Evolutionary conservation across 2,113 vertebrate genomes (phyloP).

Genomic region (Amphiprion percula): DNA sequence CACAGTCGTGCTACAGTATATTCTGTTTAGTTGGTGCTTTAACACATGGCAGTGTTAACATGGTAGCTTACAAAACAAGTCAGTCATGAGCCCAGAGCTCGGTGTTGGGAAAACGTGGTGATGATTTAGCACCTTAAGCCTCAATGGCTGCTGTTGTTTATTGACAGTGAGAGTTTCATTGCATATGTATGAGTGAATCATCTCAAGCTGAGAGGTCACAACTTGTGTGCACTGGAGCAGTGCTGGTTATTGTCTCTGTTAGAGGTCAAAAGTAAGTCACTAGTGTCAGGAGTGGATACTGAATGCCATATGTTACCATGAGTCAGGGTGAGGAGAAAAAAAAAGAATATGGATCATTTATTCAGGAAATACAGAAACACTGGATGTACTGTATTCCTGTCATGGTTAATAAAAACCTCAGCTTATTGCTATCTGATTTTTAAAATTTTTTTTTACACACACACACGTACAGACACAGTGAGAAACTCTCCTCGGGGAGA

Average conservation of each 20-base stretch:
- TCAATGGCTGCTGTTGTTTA: constrained; percentile 25
- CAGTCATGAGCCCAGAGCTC: constrained; percentile 10
- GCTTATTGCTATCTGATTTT: constrained; percentile 19
- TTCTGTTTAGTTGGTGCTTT: constrained; percentile 12
- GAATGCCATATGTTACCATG: neutral
- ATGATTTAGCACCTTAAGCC: constrained; percentile 9
- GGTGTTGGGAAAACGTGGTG: neutral
- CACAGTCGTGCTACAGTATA: neutral
- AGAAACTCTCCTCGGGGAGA: constrained; percentile 40
- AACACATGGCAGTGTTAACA: constrained; percentile 21
- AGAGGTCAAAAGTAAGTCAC: constrained; percentile 39
- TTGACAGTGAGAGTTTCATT: constrained; percentile 34
- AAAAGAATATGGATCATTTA: constrained; percentile 8
- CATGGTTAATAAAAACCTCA: constrained; percentile 35
- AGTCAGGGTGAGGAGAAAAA: neutral
- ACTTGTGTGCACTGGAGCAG: constrained; percentile 11
- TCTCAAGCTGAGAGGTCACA: constrained; percentile 1
- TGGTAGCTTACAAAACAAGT: constrained; percentile 11
- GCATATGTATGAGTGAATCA: constrained; percentile 16
- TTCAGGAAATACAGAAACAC: neutral
- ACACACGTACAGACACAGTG: constrained; percentile 24
- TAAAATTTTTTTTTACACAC: neutral
- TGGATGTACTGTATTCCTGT: neutral
- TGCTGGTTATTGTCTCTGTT: constrained; percentile 13
- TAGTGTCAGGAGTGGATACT: constrained; percentile 13